Evolutionary conservation across 2,113 vertebrate genomes (phyloP).

Genomic region (Budorcas taxicolor): DNA sequence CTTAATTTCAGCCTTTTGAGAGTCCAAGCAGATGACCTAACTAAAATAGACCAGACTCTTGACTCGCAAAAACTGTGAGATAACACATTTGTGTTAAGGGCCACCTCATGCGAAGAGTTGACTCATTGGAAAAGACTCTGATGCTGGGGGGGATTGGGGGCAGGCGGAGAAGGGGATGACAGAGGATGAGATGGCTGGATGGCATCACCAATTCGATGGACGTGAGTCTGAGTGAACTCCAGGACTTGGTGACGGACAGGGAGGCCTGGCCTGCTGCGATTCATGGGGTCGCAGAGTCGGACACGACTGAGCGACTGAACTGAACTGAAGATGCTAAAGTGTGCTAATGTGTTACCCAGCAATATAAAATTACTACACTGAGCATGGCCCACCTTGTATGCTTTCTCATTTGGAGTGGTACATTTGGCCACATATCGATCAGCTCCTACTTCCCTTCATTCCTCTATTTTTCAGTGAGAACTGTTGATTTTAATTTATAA

Average conservation of each 20-base stretch:
- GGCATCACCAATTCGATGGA: no score
- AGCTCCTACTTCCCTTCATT: background rate
- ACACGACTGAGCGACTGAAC: rapidly evolving
- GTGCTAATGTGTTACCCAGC: background rate
- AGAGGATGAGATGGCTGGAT: no score
- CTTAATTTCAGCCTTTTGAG: background rate
- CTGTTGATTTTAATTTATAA: background rate
- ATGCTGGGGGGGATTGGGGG: no score
- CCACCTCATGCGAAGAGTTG: no score
- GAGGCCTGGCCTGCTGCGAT: no score
- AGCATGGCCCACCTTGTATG: no score
- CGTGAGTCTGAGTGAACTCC: no score
- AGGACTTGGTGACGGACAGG: no score
- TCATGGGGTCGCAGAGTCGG: rapidly evolving
- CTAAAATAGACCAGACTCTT: background rate
- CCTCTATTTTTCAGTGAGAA: background rate
- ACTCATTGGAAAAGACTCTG: no score
- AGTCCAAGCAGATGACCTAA: background rate
- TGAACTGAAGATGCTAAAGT: background rate
- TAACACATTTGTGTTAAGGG: background rate
- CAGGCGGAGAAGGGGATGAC: no score
- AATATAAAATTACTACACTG: background rate
- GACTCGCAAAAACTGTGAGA: rapidly evolving
- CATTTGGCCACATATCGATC: background rate
- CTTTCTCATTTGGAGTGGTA: background rate